A percentile compares a stretch with the other conserved stretches of the same genome.
phyloP scores from a whole-genome alignment of 2,797 vertebrate species.

The Sebastolobus alascanus region DNA sequence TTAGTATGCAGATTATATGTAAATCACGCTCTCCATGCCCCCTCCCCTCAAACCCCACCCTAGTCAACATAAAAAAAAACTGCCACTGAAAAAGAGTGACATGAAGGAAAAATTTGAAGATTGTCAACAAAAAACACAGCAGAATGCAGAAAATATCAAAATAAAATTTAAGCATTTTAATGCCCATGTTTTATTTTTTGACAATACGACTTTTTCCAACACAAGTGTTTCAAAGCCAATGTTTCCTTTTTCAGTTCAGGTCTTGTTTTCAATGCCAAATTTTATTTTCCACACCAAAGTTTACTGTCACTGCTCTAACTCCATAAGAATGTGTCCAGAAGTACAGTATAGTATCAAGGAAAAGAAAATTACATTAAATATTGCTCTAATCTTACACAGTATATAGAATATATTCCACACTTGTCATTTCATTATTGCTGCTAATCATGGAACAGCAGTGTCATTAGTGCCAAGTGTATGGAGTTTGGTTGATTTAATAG shows the following conservation, averaged over 20 bases:
- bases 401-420: neutral
- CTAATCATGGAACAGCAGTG: neutral
- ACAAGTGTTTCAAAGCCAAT: neutral
- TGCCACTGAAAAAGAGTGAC: neutral
- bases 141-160: neutral
- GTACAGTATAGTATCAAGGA: neutral
- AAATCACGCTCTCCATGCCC: too few relatives aligned
- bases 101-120: neutral
- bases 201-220: neutral
- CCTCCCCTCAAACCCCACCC: too few relatives aligned
- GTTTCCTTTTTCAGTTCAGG: neutral
- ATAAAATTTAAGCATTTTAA: neutral
- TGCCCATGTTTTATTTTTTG: neutral
- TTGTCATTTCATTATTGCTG: neutral
- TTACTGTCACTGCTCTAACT: neutral
- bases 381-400: neutral
- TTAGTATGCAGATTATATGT: too few relatives aligned
- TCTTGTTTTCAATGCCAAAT: neutral
- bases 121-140: neutral
- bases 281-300: neutral
- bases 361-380: neutral
- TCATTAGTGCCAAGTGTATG: neutral
- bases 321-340: neutral
- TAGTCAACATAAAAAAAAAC: neutral
- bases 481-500: slow-evolving; percentile 2